Evolutionary conservation across 2,797 vertebrate species (phyloP), one percentile per base, ranked within the genome.

Genomic region (Hozukius guyotensis): DNA sequence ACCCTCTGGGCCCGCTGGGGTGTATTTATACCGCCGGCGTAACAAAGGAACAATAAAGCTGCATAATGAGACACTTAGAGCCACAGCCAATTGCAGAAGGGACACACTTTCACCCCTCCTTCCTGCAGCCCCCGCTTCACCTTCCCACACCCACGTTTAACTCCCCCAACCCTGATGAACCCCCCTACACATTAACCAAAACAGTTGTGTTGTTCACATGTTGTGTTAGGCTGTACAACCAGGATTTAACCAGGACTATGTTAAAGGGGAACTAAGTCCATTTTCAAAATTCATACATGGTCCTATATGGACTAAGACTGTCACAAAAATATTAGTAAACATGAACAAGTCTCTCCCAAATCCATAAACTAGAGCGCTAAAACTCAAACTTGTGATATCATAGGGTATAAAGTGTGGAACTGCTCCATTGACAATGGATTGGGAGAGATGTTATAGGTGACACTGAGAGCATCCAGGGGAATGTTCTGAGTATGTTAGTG

Each of bases 31-130:
- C 86, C 22, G 63, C 86, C 24, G 49, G 64, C 83, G 27, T 86
- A 94, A 97, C 96, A 97, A 97, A 96, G 94, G 95, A 96, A 96
- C 96, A 97, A 96, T 95, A 95, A 79, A 90, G 79, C 72, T 10
- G 95, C 95, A 96, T 96, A 96, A 96, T 96, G 95, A 95, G 94
- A 95, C 93, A 95, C 93, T 94, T 94, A 93, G 92, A 94, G 91
- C 83, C 75, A 81, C 93, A 94, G 92, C 96, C 96, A 96, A 96
- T 96, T 94, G 94, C 93, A 95, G 94, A 95, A 89, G 93, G 92
- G 95, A 91, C 92, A 93, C 93, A 95, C 92, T 94, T 94, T 94
- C 89, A 89, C 92, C 89, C 92, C 88, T 83, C 91, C 91, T 85
- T 85, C 70, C 78, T 88, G 62, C 85, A 84, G 81, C 87, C 92